Conservation (phyloP, 1,140 invertebrate species). For the Sycophaga agraensis region DNA sequence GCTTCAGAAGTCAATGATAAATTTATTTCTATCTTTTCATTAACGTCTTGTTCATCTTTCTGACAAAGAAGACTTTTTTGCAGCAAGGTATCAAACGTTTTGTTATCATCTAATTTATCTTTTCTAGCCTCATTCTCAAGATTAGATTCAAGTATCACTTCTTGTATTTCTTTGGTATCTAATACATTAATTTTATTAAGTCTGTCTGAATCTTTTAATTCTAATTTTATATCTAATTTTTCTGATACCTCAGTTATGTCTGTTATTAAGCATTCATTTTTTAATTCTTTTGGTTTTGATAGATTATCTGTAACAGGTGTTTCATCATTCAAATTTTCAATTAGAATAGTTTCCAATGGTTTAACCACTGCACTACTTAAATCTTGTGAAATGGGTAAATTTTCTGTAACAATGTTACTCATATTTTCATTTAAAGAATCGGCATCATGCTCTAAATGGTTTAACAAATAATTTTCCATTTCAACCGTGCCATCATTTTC, state of each 20-base stretch:
- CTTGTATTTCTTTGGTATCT: neutral
- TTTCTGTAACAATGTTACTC: no score
- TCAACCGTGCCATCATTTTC: no score
- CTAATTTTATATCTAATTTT: conserved; percentile 25
- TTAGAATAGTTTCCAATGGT: no score
- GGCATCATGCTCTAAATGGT: no score
- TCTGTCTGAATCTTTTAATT: neutral
- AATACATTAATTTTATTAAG: neutral
- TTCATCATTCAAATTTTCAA: no score
- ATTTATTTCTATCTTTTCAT: neutral
- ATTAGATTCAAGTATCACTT: neutral
- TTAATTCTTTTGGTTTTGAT: neutral
- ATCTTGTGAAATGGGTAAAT: no score
- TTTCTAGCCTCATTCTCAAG: neutral
- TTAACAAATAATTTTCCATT: no score
- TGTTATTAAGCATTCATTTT: conserved; percentile 2
- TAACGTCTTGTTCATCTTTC: neutral
- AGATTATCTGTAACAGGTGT: no score
- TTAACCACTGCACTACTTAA: no score
- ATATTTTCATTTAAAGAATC: no score
- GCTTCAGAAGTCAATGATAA: neutral
- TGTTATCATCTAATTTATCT: no score
- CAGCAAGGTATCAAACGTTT: no score
- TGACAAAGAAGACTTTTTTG: neutral
- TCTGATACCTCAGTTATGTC: neutral